phyloP scores from a whole-genome alignment of 1,140 invertebrate species.

The Sipha flava region DNA sequence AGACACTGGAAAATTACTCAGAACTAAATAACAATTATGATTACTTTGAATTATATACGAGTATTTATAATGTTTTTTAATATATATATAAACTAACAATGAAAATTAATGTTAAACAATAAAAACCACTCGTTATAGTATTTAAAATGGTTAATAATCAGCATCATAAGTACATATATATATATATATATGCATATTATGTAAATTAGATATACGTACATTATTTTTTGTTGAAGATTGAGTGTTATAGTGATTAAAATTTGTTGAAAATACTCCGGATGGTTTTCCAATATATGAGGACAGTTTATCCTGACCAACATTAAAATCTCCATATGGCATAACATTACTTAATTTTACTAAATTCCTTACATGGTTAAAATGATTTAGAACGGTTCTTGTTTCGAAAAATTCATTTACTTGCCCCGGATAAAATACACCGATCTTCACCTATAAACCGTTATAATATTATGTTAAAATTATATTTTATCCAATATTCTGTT shows the following conservation, averaged over 20 bases:
- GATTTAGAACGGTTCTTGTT: not conserved
- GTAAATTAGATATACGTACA: not conserved
- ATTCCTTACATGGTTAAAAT: not conserved
- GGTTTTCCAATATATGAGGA: not conserved
- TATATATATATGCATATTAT: not conserved
- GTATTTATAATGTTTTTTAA: no score
- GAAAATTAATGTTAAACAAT: no score
- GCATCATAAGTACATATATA: not conserved
- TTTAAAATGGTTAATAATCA: no score
- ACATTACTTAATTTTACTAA: not conserved
- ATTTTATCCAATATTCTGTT: no score
- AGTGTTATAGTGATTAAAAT: not conserved
- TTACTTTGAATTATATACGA: no score
- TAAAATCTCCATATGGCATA: not conserved
- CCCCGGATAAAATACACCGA: not conserved
- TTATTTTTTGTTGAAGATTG: not conserved
- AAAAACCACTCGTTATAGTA: no score
- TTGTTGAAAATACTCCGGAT: not conserved
- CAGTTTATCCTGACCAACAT: not conserved
- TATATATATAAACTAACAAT: no score
- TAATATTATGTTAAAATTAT: not conserved
- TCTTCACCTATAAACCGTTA: not conserved
- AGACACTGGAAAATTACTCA: no score
- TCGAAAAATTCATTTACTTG: not conserved
- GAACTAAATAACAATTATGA: no score